Percentiles rank a stretch among this genome's conserved stretches.
Evolutionary conservation across 2,888 invertebrate genomes (phyloP).

Genomic region (Diploptera punctata): DNA sequence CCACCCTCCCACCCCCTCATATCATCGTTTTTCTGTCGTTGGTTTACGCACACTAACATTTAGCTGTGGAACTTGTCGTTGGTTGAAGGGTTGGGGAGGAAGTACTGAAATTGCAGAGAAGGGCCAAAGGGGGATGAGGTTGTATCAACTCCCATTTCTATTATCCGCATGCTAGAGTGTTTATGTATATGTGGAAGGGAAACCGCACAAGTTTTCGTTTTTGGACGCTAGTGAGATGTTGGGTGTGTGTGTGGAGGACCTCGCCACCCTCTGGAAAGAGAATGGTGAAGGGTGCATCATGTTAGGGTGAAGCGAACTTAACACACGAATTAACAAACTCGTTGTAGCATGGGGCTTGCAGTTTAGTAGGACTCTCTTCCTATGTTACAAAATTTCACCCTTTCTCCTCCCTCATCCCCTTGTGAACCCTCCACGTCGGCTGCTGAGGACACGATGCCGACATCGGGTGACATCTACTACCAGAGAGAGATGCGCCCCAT

Average conservation of each 20-base stretch:
- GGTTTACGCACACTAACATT: slow-evolving; percentile 13
- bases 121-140: no score
- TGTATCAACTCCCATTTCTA: slow-evolving; percentile 19
- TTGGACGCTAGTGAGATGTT: slow-evolving; percentile 13
- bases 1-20: background rate
- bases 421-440: background rate
- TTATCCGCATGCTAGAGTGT: slow-evolving; percentile 7
- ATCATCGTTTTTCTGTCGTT: slow-evolving; percentile 21
- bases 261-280: no score
- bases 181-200: slow-evolving; percentile 13
- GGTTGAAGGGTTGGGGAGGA: slow-evolving; percentile 2
- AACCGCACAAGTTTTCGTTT: slow-evolving; percentile 24
- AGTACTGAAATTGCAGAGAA: slow-evolving; percentile 13
- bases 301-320: slow-evolving; percentile 40
- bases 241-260: background rate
- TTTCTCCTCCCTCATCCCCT: background rate
- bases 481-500: slow-evolving; percentile 1
- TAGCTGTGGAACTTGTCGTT: slow-evolving; percentile 14
- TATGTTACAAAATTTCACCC: slow-evolving; percentile 13
- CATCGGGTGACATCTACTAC: slow-evolving; percentile 7
- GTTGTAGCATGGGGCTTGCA: slow-evolving; percentile 22
- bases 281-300: slow-evolving; percentile 35
- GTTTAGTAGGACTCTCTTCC: slow-evolving; percentile 1
- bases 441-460: slow-evolving; percentile 16
- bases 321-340: slow-evolving; percentile 41